Evolutionary conservation across 1,140 invertebrate genomes (phyloP), one percentile per base, ranked within the genome.

Genomic region (Copidosoma floridanum): DNA sequence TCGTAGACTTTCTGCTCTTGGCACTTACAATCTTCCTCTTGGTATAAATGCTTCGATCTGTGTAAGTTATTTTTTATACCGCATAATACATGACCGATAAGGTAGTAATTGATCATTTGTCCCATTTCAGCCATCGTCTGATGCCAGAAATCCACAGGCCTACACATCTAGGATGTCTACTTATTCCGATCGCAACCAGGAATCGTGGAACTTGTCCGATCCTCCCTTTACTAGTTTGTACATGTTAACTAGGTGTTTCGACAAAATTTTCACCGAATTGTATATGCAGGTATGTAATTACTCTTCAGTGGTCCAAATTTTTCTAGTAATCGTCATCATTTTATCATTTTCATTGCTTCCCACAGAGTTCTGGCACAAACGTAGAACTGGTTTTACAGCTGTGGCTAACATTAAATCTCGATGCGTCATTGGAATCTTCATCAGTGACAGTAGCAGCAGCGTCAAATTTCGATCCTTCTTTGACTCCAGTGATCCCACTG

Each of bases 361-460:
- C 29, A 65, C 52, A 81, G 72, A 74, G 67, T n/a, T 71, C 72
- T 3, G 78, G 78, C 53, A 85, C 85, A 21, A 88, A 88, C 71
- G 82, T 93, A 69, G 91, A 94, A 75, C 84, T 90, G 66, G 84
- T 93, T 38, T 78, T 94, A 5, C 89, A 92, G 55, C 80, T 93
- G 56, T 94, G 92, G 92, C 80, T 94, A 38, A 92, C 89, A 1
- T 74, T 94, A 41, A 93, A 92, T 73, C 82, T 85, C 63, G 83
- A 82, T 52, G 71, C 74, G 47, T 73, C 81, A 53, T 72, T 77
- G 4, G 76, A 83, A 53, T 81, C 71, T 66, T 68, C 70, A 66
- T 70, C 73, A 40, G 69, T 78, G 52, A 79, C 81, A 16, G n/a
- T n/a, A n/a, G n/a, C n/a, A n/a, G n/a, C n/a, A n/a, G n/a, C n/a